Evolutionary conservation across 2,113 vertebrate genomes (phyloP).

Genomic region (Mohoua ochrocephala): DNA sequence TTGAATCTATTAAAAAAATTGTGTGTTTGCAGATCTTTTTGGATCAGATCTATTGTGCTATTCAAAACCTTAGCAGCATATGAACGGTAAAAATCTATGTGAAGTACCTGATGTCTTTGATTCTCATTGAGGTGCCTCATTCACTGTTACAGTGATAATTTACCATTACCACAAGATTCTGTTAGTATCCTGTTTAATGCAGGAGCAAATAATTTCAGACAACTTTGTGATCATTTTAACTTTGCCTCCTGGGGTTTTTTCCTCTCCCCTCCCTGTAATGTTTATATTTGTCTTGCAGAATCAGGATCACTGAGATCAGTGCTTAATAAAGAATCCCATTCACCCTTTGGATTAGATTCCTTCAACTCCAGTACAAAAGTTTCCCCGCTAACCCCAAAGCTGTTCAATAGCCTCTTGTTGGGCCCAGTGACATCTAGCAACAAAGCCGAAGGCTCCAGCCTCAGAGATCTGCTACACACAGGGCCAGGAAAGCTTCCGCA

Average conservation of each 20-base stretch:
- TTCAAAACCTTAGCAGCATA: background rate
- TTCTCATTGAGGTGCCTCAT: background rate
- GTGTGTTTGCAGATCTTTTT: background rate
- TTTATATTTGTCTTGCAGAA: slow-evolving; percentile 72
- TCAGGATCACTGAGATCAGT: slow-evolving; percentile 88
- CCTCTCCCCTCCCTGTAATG: background rate
- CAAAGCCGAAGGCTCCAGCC: slow-evolving; percentile 94
- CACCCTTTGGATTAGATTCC: slow-evolving; percentile 91
- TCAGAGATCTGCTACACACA: slow-evolving; percentile 93
- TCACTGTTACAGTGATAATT: background rate
- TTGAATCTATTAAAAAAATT: background rate
- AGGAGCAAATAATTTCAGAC: background rate
- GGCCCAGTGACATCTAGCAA: slow-evolving; percentile 87
- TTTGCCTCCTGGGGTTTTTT: background rate
- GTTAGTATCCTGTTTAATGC: background rate
- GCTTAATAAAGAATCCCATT: slow-evolving; percentile 87
- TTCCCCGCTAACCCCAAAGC: slow-evolving; percentile 86
- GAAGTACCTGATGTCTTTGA: background rate
- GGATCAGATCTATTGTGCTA: background rate
- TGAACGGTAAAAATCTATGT: background rate
- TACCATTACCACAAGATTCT: background rate
- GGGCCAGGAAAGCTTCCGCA: slow-evolving; percentile 93
- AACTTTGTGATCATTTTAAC: background rate
- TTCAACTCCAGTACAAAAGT: slow-evolving; percentile 89
- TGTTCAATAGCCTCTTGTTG: slow-evolving; percentile 94